phyloP scores from a whole-genome alignment of 2,113 vertebrate species.

The Eubucco bourcierii region DNA sequence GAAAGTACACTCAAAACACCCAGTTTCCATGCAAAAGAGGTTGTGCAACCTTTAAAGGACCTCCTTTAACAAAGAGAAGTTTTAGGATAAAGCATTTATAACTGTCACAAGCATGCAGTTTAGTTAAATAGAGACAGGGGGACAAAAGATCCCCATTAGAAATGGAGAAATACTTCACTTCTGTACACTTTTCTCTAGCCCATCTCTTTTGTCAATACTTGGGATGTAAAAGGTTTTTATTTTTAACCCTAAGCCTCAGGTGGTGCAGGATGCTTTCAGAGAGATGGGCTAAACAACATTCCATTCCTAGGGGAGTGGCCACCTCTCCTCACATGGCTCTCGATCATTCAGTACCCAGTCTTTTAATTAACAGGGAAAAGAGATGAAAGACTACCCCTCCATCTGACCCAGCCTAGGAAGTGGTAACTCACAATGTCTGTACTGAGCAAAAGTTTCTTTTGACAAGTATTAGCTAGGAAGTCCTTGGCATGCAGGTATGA shows the following conservation, averaged over 20 bases:
- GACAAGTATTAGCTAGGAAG: neutral
- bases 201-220: neutral
- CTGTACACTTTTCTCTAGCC: neutral
- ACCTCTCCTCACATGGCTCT: neutral
- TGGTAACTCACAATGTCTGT: neutral
- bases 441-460: neutral
- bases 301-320: neutral
- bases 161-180: neutral
- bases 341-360: neutral
- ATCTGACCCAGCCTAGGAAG: slow-evolving; percentile 6
- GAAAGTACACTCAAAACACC: neutral
- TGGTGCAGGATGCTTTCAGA: neutral
- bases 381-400: slow-evolving; percentile 2
- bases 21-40: neutral
- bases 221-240: neutral
- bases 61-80: neutral
- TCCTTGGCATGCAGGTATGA: neutral
- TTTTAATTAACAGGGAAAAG: slow-evolving; percentile 19
- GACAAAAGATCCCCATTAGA: neutral
- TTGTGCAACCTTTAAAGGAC: neutral
- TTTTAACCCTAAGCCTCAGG: neutral
- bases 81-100: neutral
- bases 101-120: neutral
- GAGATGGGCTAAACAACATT: neutral
- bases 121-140: accelerated